phyloP scores from a whole-genome alignment of 2,113 vertebrate species.

The Pavo muticus region DNA sequence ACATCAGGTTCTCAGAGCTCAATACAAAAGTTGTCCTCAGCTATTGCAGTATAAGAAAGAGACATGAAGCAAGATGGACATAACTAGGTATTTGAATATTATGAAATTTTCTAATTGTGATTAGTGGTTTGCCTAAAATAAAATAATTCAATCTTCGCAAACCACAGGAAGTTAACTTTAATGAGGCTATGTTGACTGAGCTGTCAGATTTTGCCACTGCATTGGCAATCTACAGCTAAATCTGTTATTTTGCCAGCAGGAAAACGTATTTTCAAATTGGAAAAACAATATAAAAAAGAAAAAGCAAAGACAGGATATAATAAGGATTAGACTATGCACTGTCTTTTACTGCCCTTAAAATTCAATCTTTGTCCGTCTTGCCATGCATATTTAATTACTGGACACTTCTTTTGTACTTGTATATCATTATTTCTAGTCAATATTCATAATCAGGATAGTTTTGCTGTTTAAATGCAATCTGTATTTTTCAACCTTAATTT shows the following conservation, averaged over 20 bases:
- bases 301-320: neutral
- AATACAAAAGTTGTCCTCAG: neutral
- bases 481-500: neutral
- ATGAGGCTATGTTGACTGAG: neutral
- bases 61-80: neutral
- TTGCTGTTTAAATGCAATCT: neutral
- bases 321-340: neutral
- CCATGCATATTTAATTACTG: neutral
- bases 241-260: neutral
- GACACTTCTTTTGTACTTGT: neutral
- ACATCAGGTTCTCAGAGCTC: neutral
- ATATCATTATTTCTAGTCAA: neutral
- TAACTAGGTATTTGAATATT: neutral
- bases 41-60: neutral
- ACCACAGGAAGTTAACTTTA: neutral
- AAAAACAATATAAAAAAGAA: slow-evolving; percentile 49
- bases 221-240: neutral
- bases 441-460: neutral
- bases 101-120: neutral
- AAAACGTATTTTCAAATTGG: neutral
- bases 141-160: neutral
- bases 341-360: neutral
- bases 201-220: neutral
- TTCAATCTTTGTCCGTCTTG: neutral
- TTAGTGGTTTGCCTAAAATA: neutral